A percentile compares a stretch with the other conserved stretches of the same genome.
Evolutionary conservation across 2,113 vertebrate species (phyloP).

Genomic region (Tretioscincus oriximinensis): DNA sequence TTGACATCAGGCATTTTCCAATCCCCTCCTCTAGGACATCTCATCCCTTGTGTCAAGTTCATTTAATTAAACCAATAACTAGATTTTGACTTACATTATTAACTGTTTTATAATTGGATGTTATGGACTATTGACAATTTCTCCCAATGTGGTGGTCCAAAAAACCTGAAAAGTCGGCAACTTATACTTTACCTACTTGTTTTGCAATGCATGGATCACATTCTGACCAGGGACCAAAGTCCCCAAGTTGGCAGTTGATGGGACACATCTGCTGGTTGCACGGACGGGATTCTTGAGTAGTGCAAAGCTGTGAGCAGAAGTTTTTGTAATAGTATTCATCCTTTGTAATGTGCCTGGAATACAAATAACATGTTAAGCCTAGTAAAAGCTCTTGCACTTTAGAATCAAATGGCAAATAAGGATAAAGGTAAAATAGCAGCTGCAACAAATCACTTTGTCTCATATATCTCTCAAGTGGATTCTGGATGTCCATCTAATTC

Average conservation of each 20-base stretch:
- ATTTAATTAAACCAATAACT: too few relatives aligned
- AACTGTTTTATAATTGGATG: too few relatives aligned
- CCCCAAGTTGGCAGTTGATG: conserved; percentile 83
- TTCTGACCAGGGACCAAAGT: conserved; percentile 85
- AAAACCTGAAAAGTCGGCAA: too few relatives aligned
- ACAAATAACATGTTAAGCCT: too few relatives aligned
- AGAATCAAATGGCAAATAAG: not conserved
- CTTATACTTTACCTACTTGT: conserved; percentile 71
- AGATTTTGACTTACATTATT: too few relatives aligned
- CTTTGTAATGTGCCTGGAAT: conserved; percentile 68
- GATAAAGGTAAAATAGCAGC: not conserved
- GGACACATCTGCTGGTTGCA: conserved; percentile 84
- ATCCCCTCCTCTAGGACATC: too few relatives aligned
- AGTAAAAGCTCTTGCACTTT: not conserved
- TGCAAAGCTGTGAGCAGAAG: conserved; percentile 78
- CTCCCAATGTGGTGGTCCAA: too few relatives aligned
- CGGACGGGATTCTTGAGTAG: conserved; percentile 64
- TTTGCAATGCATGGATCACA: conserved; percentile 88
- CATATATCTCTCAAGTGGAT: not conserved
- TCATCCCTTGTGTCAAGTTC: too few relatives aligned
- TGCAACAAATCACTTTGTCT: not conserved
- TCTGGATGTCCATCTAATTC: not conserved
- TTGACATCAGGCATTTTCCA: too few relatives aligned
- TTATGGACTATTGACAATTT: too few relatives aligned
- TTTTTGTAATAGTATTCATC: conserved; percentile 78